phyloP scores from a whole-genome alignment of 2,888 invertebrate species.

The Harmothoe impar region DNA sequence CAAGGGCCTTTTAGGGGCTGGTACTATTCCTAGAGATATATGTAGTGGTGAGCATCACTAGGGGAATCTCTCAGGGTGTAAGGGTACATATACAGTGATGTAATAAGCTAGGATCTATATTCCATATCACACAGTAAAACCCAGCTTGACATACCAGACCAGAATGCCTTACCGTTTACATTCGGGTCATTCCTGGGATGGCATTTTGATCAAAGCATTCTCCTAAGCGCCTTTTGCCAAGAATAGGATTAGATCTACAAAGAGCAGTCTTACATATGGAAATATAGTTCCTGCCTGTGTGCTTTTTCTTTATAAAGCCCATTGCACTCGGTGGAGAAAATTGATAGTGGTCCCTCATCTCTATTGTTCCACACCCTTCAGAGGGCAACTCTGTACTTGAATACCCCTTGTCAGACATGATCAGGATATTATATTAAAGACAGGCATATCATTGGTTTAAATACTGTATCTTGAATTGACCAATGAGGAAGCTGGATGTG shows the following conservation, averaged over 20 bases:
- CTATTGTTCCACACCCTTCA: no score
- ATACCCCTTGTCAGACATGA: no score
- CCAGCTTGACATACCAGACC: neutral
- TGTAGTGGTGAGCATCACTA: neutral
- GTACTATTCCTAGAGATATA: neutral
- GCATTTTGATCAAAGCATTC: neutral
- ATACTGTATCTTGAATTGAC: no score
- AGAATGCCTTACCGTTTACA: neutral
- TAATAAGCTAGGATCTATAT: neutral
- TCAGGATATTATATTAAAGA: no score
- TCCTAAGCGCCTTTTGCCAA: neutral
- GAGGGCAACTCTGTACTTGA: no score
- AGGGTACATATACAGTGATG: neutral
- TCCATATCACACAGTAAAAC: neutral
- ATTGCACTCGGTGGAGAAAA: no score
- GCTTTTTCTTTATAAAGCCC: no score
- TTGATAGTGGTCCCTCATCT: no score
- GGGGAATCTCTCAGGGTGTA: neutral
- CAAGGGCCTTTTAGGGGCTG: neutral
- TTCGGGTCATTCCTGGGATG: neutral
- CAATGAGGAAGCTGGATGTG: no score
- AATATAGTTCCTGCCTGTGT: neutral
- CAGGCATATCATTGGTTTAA: no score
- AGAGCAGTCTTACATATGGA: neutral
- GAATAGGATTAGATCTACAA: conserved; percentile 4